Conservation (phyloP, 2,888 invertebrate species). For the Ectobius pallidus region DNA sequence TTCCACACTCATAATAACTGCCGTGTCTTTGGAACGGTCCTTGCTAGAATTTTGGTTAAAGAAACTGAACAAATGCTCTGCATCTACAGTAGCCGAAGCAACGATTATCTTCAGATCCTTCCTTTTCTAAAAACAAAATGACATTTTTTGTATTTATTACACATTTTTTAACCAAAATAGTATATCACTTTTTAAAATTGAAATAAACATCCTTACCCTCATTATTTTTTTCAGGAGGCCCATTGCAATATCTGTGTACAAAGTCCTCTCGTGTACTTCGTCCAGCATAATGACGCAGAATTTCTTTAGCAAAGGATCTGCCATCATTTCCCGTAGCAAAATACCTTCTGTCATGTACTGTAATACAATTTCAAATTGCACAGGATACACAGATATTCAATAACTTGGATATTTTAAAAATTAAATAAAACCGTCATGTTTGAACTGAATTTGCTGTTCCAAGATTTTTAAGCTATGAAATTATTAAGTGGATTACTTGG, state of each 20-base stretch:
- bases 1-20: slow-evolving; percentile 85
- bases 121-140: slow-evolving; percentile 68
- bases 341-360: slow-evolving; percentile 98
- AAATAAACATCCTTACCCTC: slow-evolving; percentile 59
- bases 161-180: too few species aligned
- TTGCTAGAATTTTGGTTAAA: slow-evolving; percentile 66
- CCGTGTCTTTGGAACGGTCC: slow-evolving; percentile 64
- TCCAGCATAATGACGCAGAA: slow-evolving; percentile 90
- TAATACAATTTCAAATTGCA: slow-evolving; percentile 47
- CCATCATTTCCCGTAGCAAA: slow-evolving; percentile 91
- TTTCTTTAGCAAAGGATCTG: slow-evolving; percentile 87
- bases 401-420: too few species aligned
- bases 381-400: not conserved
- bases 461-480: too few species aligned
- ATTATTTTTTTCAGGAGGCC: slow-evolving; percentile 92
- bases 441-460: too few species aligned
- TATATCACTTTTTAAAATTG: too few species aligned
- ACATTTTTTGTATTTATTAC: not conserved
- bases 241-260: slow-evolving; percentile 92
- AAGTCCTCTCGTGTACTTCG: slow-evolving; percentile 94
- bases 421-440: too few species aligned
- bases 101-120: slow-evolving; percentile 82
- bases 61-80: slow-evolving; percentile 80
- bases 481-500: too few species aligned
- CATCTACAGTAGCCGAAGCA: slow-evolving; percentile 96